A percentile compares a stretch with the other conserved stretches of the same genome.
Conservation (phyloP, 2,113 vertebrate species). For the Pseudonaja textilis region DNA sequence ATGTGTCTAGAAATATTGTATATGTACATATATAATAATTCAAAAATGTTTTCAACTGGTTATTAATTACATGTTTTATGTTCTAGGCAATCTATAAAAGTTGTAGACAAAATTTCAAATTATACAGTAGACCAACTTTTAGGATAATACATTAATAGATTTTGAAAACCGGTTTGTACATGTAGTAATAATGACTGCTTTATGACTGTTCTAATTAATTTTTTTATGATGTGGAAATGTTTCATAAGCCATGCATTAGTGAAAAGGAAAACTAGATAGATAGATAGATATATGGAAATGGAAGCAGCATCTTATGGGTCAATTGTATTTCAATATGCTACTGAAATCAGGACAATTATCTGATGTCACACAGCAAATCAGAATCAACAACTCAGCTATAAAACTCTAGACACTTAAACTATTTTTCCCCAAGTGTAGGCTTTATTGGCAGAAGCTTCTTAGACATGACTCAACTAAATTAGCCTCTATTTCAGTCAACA, state of each 20-base stretch:
- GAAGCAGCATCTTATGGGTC: slow-evolving; percentile 53
- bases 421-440: neutral
- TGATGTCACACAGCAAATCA: slow-evolving; percentile 52
- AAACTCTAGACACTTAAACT: neutral
- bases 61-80: slow-evolving; percentile 1
- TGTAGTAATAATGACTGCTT: slow-evolving; percentile 29
- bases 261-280: slow-evolving; percentile 54
- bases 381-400: slow-evolving; percentile 9
- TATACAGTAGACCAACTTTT: slow-evolving; percentile 18
- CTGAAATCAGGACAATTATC: slow-evolving; percentile 45
- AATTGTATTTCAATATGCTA: slow-evolving; percentile 41
- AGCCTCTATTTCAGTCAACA: neutral
- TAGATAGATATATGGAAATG: slow-evolving; percentile 50
- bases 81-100: neutral
- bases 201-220: slow-evolving; percentile 52
- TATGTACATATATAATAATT: neutral
- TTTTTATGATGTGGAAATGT: slow-evolving; percentile 52
- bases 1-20: neutral
- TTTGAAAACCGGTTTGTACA: slow-evolving; percentile 18
- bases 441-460: neutral
- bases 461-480: neutral
- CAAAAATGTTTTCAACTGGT: slow-evolving; percentile 14
- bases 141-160: slow-evolving; percentile 34
- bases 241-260: slow-evolving; percentile 44
- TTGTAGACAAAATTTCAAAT: slow-evolving; percentile 28